Conservation (phyloP, 2,797 vertebrate species). For the Mionectes olivaceus region DNA sequence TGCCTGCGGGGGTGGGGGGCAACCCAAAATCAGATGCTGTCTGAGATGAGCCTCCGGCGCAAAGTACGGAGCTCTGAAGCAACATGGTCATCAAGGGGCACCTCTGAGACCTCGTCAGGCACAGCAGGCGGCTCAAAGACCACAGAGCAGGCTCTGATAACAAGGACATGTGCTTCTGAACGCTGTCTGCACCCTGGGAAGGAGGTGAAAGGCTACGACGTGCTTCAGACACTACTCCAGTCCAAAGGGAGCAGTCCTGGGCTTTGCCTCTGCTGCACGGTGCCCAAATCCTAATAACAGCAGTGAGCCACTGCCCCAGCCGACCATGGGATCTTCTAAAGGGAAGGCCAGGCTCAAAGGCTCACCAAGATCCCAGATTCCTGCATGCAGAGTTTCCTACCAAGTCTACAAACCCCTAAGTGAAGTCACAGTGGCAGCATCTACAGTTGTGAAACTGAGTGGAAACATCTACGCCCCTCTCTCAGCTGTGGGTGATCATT, state of each 20-base stretch:
- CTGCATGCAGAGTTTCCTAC: background rate
- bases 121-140: background rate
- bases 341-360: background rate
- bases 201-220: background rate
- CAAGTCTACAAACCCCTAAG: background rate
- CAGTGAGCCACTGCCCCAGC: background rate
- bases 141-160: background rate
- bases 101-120: background rate
- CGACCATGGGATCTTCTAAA: accelerated
- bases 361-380: background rate
- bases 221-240: background rate
- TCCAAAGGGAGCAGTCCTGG: background rate
- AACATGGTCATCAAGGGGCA: accelerated
- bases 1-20: too few relatives aligned
- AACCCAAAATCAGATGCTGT: accelerated
- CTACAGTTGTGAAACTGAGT: background rate
- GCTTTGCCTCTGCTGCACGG: background rate
- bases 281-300: background rate
- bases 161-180: background rate
- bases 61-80: background rate
- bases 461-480: accelerated
- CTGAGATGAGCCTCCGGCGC: accelerated
- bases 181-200: background rate
- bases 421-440: background rate
- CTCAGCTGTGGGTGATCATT: background rate